Evolutionary conservation across 2,113 vertebrate genomes (phyloP), one percentile per base, ranked within the genome.

Genomic region (Miniopterus natalensis): DNA sequence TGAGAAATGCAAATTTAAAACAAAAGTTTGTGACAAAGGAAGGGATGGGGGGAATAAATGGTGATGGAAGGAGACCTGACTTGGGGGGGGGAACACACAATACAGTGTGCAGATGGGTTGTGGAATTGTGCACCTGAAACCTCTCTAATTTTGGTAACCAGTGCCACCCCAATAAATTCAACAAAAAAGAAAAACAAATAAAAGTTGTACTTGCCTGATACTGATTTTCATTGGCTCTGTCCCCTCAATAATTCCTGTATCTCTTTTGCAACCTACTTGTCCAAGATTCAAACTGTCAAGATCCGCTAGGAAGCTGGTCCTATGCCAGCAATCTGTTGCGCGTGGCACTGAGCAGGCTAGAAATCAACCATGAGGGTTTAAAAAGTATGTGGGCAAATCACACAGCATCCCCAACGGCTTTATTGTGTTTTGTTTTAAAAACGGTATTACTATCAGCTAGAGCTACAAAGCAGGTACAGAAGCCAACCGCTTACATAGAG

Each of bases 1-100:
- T 36, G 40, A 96, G 65, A 68, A 93, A 93, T 51, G 49, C 10
- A 88, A 84, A 88, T 80, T 88, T 57, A 90, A 92, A 95, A 36
- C 36, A 36, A 36, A 36, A 36, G 36, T 36, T 36, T 36, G 36
- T 36, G 36, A 36, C 36, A 36, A 36, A 36, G 36, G 36, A 36
- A 36, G 36, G 36, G 36, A 36, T 36, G 36, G 36, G 36, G 36
- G 36, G 36, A 36, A 36, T 36, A 36, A 36, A 36, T 36, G 36
- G 36, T 36, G 36, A 36, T 36, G 36, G 36, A 36, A 36, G 36
- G 36, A 36, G 36, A 36, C 36, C 36, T 36, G 36, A 36, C 36
- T 36, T 36, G 36, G 36, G 36, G 36, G 36, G 36, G 36, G 36
- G 2, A 2, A 36, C 36, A 36, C 36, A 36, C 36, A 36, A 36